These are phyloP conservation scores for Apogon hyalosoma DNA, from an alignment of 2,797 vertebrate species.

Conservation along the genomic window DNA sequence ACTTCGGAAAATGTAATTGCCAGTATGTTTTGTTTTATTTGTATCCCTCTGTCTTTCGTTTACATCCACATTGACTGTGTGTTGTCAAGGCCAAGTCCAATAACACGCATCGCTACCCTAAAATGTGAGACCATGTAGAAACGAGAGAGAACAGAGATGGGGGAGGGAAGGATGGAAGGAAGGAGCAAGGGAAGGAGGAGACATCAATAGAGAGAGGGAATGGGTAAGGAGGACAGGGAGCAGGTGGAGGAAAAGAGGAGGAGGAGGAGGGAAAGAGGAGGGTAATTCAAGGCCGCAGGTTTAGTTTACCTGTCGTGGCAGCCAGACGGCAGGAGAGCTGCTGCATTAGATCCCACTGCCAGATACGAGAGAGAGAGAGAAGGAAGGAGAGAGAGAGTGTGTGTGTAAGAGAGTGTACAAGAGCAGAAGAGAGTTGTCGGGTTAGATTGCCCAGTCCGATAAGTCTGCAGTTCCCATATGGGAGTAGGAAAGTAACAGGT, in stretches of 20 bases:
- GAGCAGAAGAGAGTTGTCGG: conserved; percentile 67
- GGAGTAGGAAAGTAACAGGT: conserved; percentile 81
- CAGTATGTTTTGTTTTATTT: background rate
- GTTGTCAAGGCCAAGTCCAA: conserved; percentile 37
- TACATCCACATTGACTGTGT: conserved; percentile 27
- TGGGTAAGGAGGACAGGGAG: conserved; percentile 18
- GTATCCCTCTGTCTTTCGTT: background rate
- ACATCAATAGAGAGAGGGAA: conserved; percentile 11
- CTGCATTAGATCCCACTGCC: conserved; percentile 75
- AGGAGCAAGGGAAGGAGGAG: background rate
- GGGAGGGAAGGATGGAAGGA: background rate
- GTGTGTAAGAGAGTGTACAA: conserved; percentile 39
- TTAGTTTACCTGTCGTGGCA: conserved; percentile 81
- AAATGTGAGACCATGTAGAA: conserved; percentile 50
- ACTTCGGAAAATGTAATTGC: no score
- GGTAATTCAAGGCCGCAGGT: conserved; percentile 83
- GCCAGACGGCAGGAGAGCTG: conserved; percentile 73
- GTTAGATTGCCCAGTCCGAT: conserved; percentile 84
- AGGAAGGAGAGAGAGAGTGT: conserved; percentile 21
- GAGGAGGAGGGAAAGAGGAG: conserved; percentile 49
- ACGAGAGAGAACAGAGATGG: conserved; percentile 35
- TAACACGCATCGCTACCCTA: conserved; percentile 46
- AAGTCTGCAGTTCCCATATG: conserved; percentile 78
- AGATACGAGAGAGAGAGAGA: conserved; percentile 56
- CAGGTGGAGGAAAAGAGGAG: conserved; percentile 50